Conservation (phyloP, 2,888 invertebrate genomes). For the Stenoptilia bipunctidactyla region DNA sequence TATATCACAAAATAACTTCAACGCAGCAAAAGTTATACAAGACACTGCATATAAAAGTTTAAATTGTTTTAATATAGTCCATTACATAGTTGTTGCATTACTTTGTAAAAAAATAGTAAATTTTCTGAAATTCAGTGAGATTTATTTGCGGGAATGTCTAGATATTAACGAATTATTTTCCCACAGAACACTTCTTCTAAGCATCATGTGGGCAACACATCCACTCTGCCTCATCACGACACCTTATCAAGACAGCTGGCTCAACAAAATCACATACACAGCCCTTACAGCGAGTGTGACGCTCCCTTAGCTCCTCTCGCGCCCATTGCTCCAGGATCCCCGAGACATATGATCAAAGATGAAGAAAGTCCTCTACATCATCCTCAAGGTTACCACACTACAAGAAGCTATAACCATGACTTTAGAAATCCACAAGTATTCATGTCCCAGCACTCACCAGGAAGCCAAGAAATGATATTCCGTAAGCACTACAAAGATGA, state of each 20-base stretch:
- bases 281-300: slow-evolving; percentile 67
- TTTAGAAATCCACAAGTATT: slow-evolving; percentile 60
- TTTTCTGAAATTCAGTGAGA: too few relatives aligned
- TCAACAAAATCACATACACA: slow-evolving; percentile 64
- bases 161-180: slow-evolving; percentile 11
- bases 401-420: slow-evolving; percentile 61
- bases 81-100: too few relatives aligned
- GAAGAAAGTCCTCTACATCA: slow-evolving; percentile 56
- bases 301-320: slow-evolving; percentile 42
- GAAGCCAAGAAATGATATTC: slow-evolving; percentile 59
- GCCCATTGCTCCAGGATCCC: slow-evolving; percentile 56
- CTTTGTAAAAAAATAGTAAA: too few relatives aligned
- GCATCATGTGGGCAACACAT: slow-evolving; percentile 76
- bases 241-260: slow-evolving; percentile 59
- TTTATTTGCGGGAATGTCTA: too few relatives aligned
- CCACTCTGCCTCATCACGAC: slow-evolving; percentile 77
- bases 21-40: too few relatives aligned
- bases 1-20: too few relatives aligned
- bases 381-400: slow-evolving; percentile 52
- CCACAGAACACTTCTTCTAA: slow-evolving; percentile 90
- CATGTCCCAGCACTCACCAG: slow-evolving; percentile 61
- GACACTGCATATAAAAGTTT: too few relatives aligned
- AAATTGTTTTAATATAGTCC: too few relatives aligned
- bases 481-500: slow-evolving; percentile 61
- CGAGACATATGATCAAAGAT: slow-evolving; percentile 52